Base-by-base conservation (phyloP, 2,888 invertebrate species). In the Parochlus steinenii region DNA sequence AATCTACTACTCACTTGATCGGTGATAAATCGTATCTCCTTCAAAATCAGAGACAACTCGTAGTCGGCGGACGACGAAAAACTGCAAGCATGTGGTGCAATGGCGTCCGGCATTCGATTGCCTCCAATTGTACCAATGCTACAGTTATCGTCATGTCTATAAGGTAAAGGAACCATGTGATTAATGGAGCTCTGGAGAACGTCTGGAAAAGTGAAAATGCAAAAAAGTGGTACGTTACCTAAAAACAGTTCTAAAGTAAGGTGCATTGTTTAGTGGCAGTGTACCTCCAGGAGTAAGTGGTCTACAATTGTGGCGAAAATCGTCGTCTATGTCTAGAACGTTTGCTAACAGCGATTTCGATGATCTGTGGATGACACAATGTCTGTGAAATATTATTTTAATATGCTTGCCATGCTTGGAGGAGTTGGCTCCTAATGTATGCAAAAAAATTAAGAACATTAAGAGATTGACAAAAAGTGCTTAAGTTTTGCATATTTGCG, bases 321-420 rank as follows among this genome's bases (percentile, higher is more conserved):
- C 93, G 63, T 93, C 93, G 61, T 93, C 93, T 63, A 93, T 85
- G 65, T 93, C 93, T 53, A 93, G 72, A 53, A 93, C 90, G 64
- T 93, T 93, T 51, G 93, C 92, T 55, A 95, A 69, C 51, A 95
- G 71, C 56, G 89, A 89, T 65, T 90, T 89, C 53, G 90, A 90
- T 48, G 90, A 90, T 53, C 81, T 58, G 39, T 16, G 27, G 27
- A 11, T 26, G 12, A 33, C 17, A 19, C 19, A 26, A 26, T 14
- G 25, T 25, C n/a, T 6, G n/a, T 18, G 4, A 8, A 27, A 8
- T 27, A 15, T 27, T 27, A 15, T n/a, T n/a, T n/a, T n/a, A n/a
- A n/a, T n/a, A n/a, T n/a, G n/a, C n/a, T n/a, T n/a, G n/a, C n/a
- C n/a, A n/a, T n/a, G n/a, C n/a, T n/a, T n/a, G n/a, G n/a, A n/a